Evolutionary conservation across 1,140 invertebrate genomes (phyloP), one percentile per base, ranked within the genome.

Genomic region (Carcinoscorpius rotundicauda): DNA sequence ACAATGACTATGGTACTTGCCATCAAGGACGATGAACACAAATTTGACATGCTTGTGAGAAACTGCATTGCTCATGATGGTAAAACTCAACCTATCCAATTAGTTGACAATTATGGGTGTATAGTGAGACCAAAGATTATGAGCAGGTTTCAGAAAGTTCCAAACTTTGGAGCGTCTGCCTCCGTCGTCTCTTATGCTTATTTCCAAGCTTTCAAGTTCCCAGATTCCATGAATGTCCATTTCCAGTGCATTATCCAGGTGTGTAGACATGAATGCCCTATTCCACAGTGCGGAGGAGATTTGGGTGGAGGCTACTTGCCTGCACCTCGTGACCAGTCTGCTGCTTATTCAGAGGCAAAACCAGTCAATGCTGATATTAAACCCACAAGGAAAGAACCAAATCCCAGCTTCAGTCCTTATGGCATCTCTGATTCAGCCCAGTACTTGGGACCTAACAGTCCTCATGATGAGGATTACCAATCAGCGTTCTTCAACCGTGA

Each of bases 1-100:
- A 94, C 92, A 0, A 95, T 97, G 92, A 97, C 93, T 4, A 95
- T 96, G 92, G 93, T 96, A 3, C 76, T 95, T 50, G 92, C 92
- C 6, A 96, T 97, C 69, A 95, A 97, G 77, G 93, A 96, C 69
- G 91, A 95, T 71, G 92, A 96, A 70, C 88, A 90, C 58, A 96
- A 96, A 75, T 96, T 96, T 75, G 93, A 96, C 77, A 96, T 96
- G 92, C 78, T 95, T 55, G 91, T 96, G 2, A 80, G 92, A 52
- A 94, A 96, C 73, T 96, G 93, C 74, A 89, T 95, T 77, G 93
- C 92, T 10, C 91, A 95, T 74, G 92, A 96, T 72, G 92, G 92
- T 63, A 93, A 94, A 77, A 83, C 91, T 58, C 90, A 91, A 0
- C 91, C 92, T n/a, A 95, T 96, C 72, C 91, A 95, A 77, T 76